A percentile compares a stretch with the other conserved stretches of the same genome.
Evolutionary conservation across 2,797 vertebrate species (phyloP).

Genomic region (Oreochromis grahami): DNA sequence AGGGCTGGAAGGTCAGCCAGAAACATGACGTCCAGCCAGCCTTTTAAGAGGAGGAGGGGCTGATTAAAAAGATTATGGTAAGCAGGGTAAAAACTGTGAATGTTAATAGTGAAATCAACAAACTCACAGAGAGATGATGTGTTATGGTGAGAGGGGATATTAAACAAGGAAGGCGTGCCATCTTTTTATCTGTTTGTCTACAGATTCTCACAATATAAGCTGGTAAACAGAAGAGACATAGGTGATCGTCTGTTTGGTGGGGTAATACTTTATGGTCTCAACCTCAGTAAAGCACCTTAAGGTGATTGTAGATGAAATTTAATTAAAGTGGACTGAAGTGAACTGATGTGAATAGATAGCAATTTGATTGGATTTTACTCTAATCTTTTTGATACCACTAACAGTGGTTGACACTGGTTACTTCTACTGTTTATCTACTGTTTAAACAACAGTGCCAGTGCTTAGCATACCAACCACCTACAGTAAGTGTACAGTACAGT

Average conservation of each 20-base stretch:
- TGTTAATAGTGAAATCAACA: not conserved
- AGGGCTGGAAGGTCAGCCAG: conserved; percentile 14
- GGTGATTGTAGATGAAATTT: not conserved
- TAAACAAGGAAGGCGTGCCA: not conserved
- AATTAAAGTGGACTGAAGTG: not conserved
- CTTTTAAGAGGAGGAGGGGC: not conserved
- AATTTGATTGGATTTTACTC: not conserved
- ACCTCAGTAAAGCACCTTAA: not conserved
- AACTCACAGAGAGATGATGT: not conserved
- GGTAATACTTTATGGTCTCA: not conserved
- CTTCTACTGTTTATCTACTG: not conserved
- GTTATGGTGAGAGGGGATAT: not conserved
- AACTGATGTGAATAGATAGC: not conserved
- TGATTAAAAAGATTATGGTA: conserved; percentile 2
- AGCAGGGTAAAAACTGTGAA: not conserved
- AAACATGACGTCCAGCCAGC: conserved; percentile 19
- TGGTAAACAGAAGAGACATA: not conserved
- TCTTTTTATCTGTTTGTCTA: not conserved
- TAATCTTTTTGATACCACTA: not conserved
- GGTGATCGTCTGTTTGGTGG: not conserved
- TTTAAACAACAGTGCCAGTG: not conserved
- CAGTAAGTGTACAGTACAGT: not conserved
- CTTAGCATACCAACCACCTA: not conserved
- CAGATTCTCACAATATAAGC: not conserved
- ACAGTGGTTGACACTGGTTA: not conserved